phyloP scores from a whole-genome alignment of 2,797 vertebrate genomes.

The Vespertilio murinus region DNA sequence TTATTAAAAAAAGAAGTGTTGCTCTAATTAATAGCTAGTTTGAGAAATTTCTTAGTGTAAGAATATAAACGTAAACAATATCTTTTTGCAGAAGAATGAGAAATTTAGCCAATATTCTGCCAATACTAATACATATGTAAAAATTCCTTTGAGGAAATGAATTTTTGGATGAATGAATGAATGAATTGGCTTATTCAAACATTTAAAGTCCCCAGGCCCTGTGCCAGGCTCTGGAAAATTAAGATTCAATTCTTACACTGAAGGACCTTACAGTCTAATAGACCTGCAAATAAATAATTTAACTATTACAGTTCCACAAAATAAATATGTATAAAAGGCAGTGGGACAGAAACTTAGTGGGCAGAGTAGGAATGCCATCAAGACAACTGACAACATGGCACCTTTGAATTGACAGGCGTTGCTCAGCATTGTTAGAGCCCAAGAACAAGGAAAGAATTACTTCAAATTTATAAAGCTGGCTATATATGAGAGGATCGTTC shows the following conservation, averaged over 20 bases:
- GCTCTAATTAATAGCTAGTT: conserved; percentile 1
- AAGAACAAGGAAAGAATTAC: neutral
- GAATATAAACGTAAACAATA: neutral
- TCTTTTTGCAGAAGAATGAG: conserved; percentile 6
- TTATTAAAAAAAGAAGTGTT: too few species aligned
- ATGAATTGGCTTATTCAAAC: neutral
- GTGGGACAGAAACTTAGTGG: neutral
- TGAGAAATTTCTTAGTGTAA: neutral
- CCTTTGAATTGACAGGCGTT: neutral
- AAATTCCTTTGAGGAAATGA: neutral
- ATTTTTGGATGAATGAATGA: conserved; percentile 40
- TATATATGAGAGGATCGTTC: neutral
- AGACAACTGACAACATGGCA: neutral
- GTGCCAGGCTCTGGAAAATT: conserved; percentile 20
- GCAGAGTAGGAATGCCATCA: neutral
- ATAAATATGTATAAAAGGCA: neutral
- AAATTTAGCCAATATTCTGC: conserved; percentile 10
- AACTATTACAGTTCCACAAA: neutral
- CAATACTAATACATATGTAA: conserved; percentile 5
- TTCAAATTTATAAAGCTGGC: neutral
- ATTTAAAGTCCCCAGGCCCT: neutral
- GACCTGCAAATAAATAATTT: conserved; percentile 14
- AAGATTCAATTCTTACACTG: neutral
- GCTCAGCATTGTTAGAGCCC: neutral
- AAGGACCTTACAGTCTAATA: neutral